phyloP scores from a whole-genome alignment of 2,888 invertebrate species.

The Dorcus hopei region DNA sequence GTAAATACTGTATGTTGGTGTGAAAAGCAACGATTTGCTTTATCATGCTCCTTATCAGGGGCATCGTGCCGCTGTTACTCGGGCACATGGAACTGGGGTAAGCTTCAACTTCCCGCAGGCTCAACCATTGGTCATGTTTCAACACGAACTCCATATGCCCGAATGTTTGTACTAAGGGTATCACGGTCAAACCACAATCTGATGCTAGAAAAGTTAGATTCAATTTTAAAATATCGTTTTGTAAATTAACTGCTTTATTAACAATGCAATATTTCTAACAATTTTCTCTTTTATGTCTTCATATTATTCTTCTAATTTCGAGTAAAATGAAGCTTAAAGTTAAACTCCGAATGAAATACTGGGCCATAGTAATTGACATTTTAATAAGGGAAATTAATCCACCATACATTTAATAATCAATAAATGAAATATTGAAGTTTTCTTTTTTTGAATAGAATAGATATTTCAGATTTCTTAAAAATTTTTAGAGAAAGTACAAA shows the following conservation, averaged over 20 bases:
- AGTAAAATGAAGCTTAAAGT: too few species aligned
- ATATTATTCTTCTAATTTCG: too few species aligned
- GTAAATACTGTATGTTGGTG: constrained; percentile 63
- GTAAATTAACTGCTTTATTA: neutral
- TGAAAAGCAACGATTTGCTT: constrained; percentile 69
- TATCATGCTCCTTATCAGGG: constrained; percentile 64
- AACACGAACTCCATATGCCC: constrained; percentile 84
- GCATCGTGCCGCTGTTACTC: constrained; percentile 59
- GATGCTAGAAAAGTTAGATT: constrained; percentile 48
- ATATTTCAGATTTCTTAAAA: too few species aligned
- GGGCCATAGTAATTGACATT: too few species aligned
- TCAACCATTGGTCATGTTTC: constrained; percentile 66
- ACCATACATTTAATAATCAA: too few species aligned
- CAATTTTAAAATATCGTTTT: neutral
- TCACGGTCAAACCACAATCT: constrained; percentile 63
- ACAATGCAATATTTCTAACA: neutral
- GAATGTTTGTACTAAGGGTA: constrained; percentile 83
- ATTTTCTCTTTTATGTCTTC: too few species aligned
- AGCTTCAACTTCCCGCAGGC: constrained; percentile 62
- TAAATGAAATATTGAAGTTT: too few species aligned
- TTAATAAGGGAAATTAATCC: too few species aligned
- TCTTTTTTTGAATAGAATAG: too few species aligned
- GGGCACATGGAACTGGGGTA: constrained; percentile 76
- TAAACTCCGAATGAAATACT: too few species aligned
- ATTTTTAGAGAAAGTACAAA: too few species aligned